These are phyloP conservation scores for Diarsia brunnea DNA, from an alignment of 2,888 invertebrate species.

Conservation along the genomic window DNA sequence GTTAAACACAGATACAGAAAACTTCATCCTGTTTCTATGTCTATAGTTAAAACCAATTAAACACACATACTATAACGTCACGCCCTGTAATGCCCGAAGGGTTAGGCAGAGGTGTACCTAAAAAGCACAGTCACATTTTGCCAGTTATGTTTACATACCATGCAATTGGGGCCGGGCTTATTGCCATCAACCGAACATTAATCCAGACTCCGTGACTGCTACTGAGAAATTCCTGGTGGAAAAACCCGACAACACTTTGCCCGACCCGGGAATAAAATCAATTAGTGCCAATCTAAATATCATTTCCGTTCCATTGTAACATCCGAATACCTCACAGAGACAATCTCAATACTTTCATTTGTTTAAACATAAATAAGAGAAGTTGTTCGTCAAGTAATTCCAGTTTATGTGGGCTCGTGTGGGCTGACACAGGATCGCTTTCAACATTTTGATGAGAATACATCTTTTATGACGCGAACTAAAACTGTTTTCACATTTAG, in stretches of 20 bases:
- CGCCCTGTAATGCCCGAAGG: too few relatives aligned
- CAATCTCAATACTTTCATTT: slow-evolving; percentile 59
- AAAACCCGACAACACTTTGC: too few relatives aligned
- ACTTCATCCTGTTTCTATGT: neutral
- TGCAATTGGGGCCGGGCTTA: too few relatives aligned
- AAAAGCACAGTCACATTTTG: too few relatives aligned
- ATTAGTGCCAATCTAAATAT: slow-evolving; percentile 1
- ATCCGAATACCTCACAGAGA: slow-evolving; percentile 42
- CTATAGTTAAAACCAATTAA: slow-evolving; percentile 14
- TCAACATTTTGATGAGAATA: slow-evolving; percentile 66
- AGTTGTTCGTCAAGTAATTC: slow-evolving; percentile 72
- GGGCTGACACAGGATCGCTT: slow-evolving; percentile 70
- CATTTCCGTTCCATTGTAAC: slow-evolving; percentile 4
- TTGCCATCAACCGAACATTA: too few relatives aligned
- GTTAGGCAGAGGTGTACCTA: too few relatives aligned
- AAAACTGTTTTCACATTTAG: slow-evolving; percentile 64
- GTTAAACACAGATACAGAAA: neutral
- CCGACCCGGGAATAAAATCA: slow-evolving; percentile 1
- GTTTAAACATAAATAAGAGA: slow-evolving; percentile 66
- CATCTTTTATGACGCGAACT: slow-evolving; percentile 64
- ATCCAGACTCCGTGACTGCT: too few relatives aligned
- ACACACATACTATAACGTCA: too few relatives aligned
- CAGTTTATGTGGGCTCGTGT: slow-evolving; percentile 70
- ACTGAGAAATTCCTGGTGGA: too few relatives aligned
- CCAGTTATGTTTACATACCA: too few relatives aligned